A percentile compares a stretch with the other conserved stretches of the same genome.
Evolutionary conservation across 1,140 invertebrate genomes (phyloP).

Genomic region (Telenomus remus): DNA sequence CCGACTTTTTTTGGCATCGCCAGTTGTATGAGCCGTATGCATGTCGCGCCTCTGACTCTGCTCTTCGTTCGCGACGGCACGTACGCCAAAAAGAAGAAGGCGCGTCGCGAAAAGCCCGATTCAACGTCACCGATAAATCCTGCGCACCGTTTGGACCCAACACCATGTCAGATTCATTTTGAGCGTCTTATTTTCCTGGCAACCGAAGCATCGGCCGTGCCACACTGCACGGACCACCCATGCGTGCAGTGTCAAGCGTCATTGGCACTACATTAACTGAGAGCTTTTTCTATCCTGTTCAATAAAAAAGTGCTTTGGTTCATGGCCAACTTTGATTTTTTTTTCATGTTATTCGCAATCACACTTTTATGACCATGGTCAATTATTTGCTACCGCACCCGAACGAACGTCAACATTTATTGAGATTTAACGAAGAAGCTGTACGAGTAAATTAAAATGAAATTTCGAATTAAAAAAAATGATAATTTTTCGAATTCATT

Average conservation of each 20-base stretch:
- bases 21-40: slow-evolving; percentile 26
- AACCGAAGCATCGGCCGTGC: slow-evolving; percentile 21
- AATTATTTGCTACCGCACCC: slow-evolving; percentile 6
- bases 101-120: slow-evolving; percentile 32
- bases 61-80: slow-evolving; percentile 30
- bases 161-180: slow-evolving; percentile 52
- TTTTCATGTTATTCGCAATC: neutral
- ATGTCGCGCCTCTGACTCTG: slow-evolving; percentile 10
- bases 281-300: slow-evolving; percentile 25
- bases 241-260: slow-evolving; percentile 46
- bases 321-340: slow-evolving; percentile 13
- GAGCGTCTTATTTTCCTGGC: slow-evolving; percentile 54
- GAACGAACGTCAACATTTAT: neutral
- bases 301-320: slow-evolving; percentile 41
- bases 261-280: slow-evolving; percentile 45
- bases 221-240: slow-evolving; percentile 33
- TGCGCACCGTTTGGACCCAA: slow-evolving; percentile 20
- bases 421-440: too few relatives aligned
- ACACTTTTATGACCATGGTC: slow-evolving; percentile 8
- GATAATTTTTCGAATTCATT: too few relatives aligned
- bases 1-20: slow-evolving; percentile 16
- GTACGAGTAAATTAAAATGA: too few relatives aligned
- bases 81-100: slow-evolving; percentile 37
- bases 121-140: slow-evolving; percentile 45
- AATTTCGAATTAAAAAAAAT: too few relatives aligned